Evolutionary conservation across 2,113 vertebrate genomes (phyloP).

Genomic region (Zosterops japonicus): DNA sequence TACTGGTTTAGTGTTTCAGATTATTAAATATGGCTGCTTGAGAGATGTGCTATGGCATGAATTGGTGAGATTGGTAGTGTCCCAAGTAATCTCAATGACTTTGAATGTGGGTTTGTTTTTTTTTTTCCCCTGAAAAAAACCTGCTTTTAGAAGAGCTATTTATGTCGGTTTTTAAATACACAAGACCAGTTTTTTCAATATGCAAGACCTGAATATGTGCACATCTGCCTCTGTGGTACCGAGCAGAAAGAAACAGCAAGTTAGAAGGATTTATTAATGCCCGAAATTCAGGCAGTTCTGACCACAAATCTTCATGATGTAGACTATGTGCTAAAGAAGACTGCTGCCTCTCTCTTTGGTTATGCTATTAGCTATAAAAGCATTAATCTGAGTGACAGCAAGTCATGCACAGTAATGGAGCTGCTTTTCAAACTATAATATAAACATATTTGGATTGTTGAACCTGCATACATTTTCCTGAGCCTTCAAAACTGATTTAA

Average conservation of each 20-base stretch:
- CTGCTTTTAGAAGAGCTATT: not conserved
- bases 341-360: constrained; percentile 11
- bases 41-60: not conserved
- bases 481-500: not conserved
- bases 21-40: not conserved
- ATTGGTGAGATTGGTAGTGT: not conserved
- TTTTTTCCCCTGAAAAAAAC: not conserved
- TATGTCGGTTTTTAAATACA: not conserved
- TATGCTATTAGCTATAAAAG: not conserved
- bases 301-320: not conserved
- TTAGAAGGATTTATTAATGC: not conserved
- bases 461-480: not conserved
- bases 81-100: not conserved
- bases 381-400: not conserved
- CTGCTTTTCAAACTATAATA: not conserved
- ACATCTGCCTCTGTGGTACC: not conserved
- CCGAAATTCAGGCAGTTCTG: not conserved
- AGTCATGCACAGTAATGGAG: not conserved
- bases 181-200: not conserved
- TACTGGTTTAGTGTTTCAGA: not conserved
- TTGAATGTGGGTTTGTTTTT: not conserved
- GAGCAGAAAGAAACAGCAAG: not conserved
- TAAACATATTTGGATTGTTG: not conserved
- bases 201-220: not conserved
- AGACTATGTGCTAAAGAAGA: not conserved